A percentile compares a stretch with the other conserved stretches of the same genome.
Evolutionary conservation across 1,140 invertebrate genomes (phyloP).

Genomic region (Eubasilissa regina): DNA sequence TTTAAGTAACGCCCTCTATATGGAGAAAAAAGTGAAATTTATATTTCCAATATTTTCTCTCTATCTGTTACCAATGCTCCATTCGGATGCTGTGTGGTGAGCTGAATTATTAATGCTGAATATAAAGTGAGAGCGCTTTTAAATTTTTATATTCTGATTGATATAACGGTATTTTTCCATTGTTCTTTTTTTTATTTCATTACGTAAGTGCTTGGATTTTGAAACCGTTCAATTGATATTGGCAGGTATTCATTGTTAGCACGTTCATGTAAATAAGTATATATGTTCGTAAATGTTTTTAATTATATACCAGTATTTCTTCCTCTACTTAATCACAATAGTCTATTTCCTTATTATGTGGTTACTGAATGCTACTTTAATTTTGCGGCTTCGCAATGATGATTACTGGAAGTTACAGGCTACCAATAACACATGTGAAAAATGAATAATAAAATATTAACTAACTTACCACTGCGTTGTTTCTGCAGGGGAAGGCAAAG

Average conservation of each 20-base stretch:
- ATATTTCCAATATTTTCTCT: conserved; percentile 1
- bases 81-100: not conserved
- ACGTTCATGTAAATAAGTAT: no score
- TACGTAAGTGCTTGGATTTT: not conserved
- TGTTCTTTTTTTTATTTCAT: not conserved
- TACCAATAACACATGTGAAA: no score
- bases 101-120: conserved; percentile 27
- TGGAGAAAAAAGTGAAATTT: conserved; percentile 7
- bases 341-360: no score
- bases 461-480: no score
- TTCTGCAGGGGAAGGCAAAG: no score
- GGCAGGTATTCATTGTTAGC: not conserved
- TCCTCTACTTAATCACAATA: no score
- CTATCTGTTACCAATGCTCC: not conserved
- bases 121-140: conserved; percentile 1
- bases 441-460: no score
- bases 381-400: no score
- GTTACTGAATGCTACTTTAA: no score
- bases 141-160: not conserved
- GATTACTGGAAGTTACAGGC: no score
- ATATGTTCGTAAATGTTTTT: no score
- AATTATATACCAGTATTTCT: no score
- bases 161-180: not conserved
- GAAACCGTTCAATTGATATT: not conserved
- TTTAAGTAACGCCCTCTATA: not conserved